These are phyloP conservation scores for Dendrophyllia cribrosa DNA, from an alignment of 64 coral and sea anemone species.

Conservation along the genomic window DNA sequence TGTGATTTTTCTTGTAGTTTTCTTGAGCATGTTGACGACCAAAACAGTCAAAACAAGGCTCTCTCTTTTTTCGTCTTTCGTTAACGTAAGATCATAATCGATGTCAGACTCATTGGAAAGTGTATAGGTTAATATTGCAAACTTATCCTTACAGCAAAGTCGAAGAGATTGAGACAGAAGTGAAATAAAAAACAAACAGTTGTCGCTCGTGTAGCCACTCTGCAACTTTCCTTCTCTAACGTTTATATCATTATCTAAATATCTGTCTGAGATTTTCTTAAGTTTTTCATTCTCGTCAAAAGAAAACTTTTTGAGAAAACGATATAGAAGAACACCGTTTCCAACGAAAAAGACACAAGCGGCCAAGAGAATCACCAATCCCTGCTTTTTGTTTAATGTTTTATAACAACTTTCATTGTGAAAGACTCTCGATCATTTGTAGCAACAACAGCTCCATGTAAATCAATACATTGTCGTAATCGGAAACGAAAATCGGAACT, in stretches of 20 bases:
- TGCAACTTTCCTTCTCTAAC: not conserved
- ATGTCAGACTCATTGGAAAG: not conserved
- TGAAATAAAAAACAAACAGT: too few species aligned
- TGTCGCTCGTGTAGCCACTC: not conserved
- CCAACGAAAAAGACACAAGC: slow-evolving; percentile 38
- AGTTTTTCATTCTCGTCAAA: not conserved
- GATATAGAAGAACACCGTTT: slow-evolving; percentile 50
- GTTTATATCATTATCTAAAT: not conserved
- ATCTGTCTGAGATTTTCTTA: slow-evolving; percentile 3
- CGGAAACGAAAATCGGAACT: not conserved
- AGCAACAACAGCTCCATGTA: not conserved
- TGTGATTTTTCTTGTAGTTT: too few species aligned
- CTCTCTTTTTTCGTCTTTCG: not conserved
- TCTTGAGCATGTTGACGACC: not conserved
- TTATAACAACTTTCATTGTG: slow-evolving; percentile 36
- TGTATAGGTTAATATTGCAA: not conserved
- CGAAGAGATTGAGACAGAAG: too few species aligned
- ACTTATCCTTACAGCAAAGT: not conserved
- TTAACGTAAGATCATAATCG: too few species aligned
- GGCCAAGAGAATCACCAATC: slow-evolving; percentile 17
- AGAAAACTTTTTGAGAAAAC: slow-evolving; percentile 35
- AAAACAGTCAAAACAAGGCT: too few species aligned
- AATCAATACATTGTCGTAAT: not conserved
- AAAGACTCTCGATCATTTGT: not conserved
- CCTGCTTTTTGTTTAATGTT: slow-evolving; percentile 32